A percentile compares a stretch with the other conserved stretches of the same genome.
Conservation (phyloP, 1,140 invertebrate species). For the Ptiloglossa arizonensis region DNA sequence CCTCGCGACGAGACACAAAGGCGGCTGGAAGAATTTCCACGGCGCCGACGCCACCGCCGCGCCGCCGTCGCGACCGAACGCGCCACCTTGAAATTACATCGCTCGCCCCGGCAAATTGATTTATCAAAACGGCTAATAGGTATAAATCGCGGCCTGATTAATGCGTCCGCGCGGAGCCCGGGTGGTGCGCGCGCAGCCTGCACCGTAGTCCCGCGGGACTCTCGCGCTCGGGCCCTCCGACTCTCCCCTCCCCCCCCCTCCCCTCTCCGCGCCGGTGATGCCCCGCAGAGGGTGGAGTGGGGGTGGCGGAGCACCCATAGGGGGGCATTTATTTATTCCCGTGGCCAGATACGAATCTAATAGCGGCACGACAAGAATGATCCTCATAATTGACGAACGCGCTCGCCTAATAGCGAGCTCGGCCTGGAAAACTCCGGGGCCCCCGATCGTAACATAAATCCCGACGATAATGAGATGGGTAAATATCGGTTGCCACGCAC, state of each 20-base stretch:
- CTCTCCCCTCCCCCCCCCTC: too few species aligned
- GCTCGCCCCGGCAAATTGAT: slow-evolving; percentile 59
- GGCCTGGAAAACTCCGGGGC: slow-evolving; percentile 50
- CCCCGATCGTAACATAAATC: slow-evolving; percentile 68
- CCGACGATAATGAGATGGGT: slow-evolving; percentile 70
- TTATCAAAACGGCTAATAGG: slow-evolving; percentile 66
- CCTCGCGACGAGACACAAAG: slow-evolving; percentile 38
- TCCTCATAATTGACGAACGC: slow-evolving; percentile 68
- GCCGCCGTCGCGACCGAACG: not conserved
- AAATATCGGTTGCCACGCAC: slow-evolving; percentile 71
- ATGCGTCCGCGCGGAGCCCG: slow-evolving; percentile 38
- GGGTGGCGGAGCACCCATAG: not conserved
- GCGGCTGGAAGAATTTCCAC: slow-evolving; percentile 40
- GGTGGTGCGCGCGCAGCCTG: not conserved
- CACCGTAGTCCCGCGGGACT: not conserved
- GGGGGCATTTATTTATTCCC: slow-evolving; percentile 45
- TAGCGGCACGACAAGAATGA: slow-evolving; percentile 54
- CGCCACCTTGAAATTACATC: slow-evolving; percentile 27
- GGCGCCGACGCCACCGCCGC: too few species aligned
- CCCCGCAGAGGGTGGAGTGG: too few species aligned
- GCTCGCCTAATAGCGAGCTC: slow-evolving; percentile 58
- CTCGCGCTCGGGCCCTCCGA: too few species aligned
- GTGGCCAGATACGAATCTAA: slow-evolving; percentile 53
- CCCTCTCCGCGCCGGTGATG: too few species aligned
- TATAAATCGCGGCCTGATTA: slow-evolving; percentile 66